Conservation (phyloP, 2,888 invertebrate species). For the Panorpa germanica region DNA sequence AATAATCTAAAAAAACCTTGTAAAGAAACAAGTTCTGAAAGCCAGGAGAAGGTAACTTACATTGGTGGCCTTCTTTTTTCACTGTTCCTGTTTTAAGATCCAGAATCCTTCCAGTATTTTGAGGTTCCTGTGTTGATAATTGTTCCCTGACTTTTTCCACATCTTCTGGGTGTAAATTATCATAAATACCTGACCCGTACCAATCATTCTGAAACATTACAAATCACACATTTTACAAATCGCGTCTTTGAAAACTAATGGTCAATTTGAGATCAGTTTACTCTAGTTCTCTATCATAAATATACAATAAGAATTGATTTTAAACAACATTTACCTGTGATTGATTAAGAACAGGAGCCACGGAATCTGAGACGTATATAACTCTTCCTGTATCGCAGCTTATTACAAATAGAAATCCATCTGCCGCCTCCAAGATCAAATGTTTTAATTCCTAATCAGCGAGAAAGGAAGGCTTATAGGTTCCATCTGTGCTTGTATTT, state of each 20-base stretch:
- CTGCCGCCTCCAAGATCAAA: conserved; percentile 95
- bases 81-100: conserved; percentile 98
- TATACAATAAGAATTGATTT: not conserved
- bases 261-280: not conserved
- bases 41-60: conserved; percentile 33
- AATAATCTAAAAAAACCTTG: no score
- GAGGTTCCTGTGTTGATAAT: conserved; percentile 89
- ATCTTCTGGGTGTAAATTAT: conserved; percentile 96
- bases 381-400: conserved; percentile 94
- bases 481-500: conserved; percentile 89
- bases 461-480: conserved; percentile 95
- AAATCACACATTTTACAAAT: no score
- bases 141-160: conserved; percentile 94
- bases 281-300: not conserved
- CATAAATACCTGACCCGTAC: conserved; percentile 91
- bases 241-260: not conserved
- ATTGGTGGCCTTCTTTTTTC: conserved; percentile 97
- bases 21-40: conserved; percentile 24
- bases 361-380: conserved; percentile 96
- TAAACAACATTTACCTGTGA: conserved; percentile 42
- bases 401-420: conserved; percentile 88
- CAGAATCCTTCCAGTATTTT: conserved; percentile 85
- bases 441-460: conserved; percentile 99
- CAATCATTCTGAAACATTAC: conserved; percentile 59
- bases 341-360: conserved; percentile 92